Evolutionary conservation across 2,888 invertebrate species (phyloP), one percentile per base, ranked within the genome.

Genomic region (Oscheius sp.): DNA sequence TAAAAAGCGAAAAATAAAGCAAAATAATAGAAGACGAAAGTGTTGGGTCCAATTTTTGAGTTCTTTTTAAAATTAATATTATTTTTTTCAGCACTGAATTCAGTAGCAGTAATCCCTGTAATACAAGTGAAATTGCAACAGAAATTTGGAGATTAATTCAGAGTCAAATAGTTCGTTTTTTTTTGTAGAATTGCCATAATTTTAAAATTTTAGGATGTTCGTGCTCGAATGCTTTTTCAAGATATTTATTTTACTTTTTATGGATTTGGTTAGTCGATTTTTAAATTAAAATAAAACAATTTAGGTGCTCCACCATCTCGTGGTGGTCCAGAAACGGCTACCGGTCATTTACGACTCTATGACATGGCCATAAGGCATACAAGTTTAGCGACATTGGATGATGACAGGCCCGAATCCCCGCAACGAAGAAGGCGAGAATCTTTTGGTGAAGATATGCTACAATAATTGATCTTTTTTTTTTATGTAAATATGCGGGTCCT

Each of bases 201-300:
- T n/a, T 9, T 16, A 18, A 23, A 16, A 12, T 53, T 69, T 69
- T 27, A 69, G 74, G 77, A 77, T 56, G 49, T 52, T 1, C 35
- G 66, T 12, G 66, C 73, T 13, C 70, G 79, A 16, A 71, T 63
- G 43, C 66, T 75, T 35, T 79, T 75, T 56, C 45, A 70, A n/a
- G 81, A 81, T 59, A 27, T 81, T 21, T 81, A 73, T 72, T 79
- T 76, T 43, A 76, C 81, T n/a, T 41, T 79, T 16, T 81, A 69
- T 46, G 81, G 77, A 12, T 74, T 79, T 16, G 72, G 72, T 72
- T 21, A 16, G 55, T 46, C 9, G 25, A 5, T 35, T 53, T 25
- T 52, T 35, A 23, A 16, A 3, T 27, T n/a, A n/a, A 68, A n/a
- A 6, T 13, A 12, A 1, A 1, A 21, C n/a, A 59, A 21, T 70